Conservation (phyloP, 2,888 invertebrate species). For the Cephus rjabovi region DNA sequence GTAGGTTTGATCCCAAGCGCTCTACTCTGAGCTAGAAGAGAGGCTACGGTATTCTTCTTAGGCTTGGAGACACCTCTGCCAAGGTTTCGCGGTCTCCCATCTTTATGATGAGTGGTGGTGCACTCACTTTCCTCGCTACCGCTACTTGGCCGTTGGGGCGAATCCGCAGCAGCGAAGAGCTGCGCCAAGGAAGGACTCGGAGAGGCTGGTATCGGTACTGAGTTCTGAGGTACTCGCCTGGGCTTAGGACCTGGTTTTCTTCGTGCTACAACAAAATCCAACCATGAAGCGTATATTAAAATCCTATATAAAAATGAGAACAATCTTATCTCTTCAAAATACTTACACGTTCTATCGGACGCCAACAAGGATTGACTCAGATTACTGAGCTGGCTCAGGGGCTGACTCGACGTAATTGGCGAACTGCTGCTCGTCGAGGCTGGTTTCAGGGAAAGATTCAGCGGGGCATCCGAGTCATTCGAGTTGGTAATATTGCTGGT, state of each 20-base stretch:
- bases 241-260: slow-evolving; percentile 82
- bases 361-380: slow-evolving; percentile 63
- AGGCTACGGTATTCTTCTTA: slow-evolving; percentile 93
- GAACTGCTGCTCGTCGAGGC: slow-evolving; percentile 60
- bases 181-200: slow-evolving; percentile 70
- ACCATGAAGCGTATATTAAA: not conserved
- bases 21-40: slow-evolving; percentile 86
- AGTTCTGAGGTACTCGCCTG: slow-evolving; percentile 70
- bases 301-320: not conserved
- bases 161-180: slow-evolving; percentile 71
- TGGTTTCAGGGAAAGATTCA: slow-evolving; percentile 87
- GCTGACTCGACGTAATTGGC: slow-evolving; percentile 57
- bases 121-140: slow-evolving; percentile 75
- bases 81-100: slow-evolving; percentile 84
- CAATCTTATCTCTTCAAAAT: not conserved
- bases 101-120: slow-evolving; percentile 70
- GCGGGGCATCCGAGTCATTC: slow-evolving; percentile 79
- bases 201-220: slow-evolving; percentile 69
- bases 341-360: slow-evolving; percentile 71
- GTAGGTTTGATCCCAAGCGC: slow-evolving; percentile 85
- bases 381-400: slow-evolving; percentile 64
- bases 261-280: slow-evolving; percentile 69
- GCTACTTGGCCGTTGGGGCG: slow-evolving; percentile 72
- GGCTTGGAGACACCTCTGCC: slow-evolving; percentile 90
- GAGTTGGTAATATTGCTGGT: slow-evolving; percentile 65